Conservation (phyloP, 2,888 invertebrate genomes). For the Pilophorus perplexus region DNA sequence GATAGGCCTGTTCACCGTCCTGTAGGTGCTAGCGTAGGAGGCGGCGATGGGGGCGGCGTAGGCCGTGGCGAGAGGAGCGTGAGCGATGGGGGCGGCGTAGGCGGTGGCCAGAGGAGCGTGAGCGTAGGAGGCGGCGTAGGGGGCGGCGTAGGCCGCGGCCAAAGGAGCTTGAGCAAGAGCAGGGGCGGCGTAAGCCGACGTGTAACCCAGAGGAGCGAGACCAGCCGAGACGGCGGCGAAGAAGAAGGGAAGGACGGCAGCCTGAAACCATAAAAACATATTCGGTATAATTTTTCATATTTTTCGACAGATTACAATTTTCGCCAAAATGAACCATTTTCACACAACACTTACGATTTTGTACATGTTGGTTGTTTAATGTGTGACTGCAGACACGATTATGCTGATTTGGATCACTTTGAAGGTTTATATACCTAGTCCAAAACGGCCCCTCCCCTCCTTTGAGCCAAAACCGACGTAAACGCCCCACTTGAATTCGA, state of each 20-base stretch:
- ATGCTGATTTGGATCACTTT: background rate
- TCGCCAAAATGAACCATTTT: background rate
- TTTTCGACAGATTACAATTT: background rate
- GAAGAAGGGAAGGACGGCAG: slow-evolving; percentile 19
- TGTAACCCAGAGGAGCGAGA: slow-evolving; percentile 13
- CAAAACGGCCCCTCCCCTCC: background rate
- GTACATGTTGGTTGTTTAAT: slow-evolving; percentile 8
- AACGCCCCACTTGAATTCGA: too few species aligned
- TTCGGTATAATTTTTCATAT: background rate
- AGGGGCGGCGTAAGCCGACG: slow-evolving; percentile 12
- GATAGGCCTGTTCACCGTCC: background rate
- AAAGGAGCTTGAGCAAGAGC: background rate
- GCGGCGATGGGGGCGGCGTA: slow-evolving; percentile 28
- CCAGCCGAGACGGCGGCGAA: slow-evolving; percentile 31
- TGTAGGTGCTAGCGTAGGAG: slow-evolving; percentile 21
- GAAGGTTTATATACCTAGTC: slow-evolving; percentile 20
- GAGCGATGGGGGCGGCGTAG: slow-evolving; percentile 3
- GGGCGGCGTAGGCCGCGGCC: slow-evolving; percentile 13
- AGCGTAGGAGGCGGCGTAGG: slow-evolving; percentile 28
- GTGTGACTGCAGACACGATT: background rate
- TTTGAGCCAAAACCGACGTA: too few species aligned
- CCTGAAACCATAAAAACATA: slow-evolving; percentile 10
- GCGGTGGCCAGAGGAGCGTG: slow-evolving; percentile 33
- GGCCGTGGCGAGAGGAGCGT: slow-evolving; percentile 5
- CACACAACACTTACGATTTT: slow-evolving; percentile 16